Conservation (phyloP, 2,888 invertebrate species). For the Antheraea yamamai region DNA sequence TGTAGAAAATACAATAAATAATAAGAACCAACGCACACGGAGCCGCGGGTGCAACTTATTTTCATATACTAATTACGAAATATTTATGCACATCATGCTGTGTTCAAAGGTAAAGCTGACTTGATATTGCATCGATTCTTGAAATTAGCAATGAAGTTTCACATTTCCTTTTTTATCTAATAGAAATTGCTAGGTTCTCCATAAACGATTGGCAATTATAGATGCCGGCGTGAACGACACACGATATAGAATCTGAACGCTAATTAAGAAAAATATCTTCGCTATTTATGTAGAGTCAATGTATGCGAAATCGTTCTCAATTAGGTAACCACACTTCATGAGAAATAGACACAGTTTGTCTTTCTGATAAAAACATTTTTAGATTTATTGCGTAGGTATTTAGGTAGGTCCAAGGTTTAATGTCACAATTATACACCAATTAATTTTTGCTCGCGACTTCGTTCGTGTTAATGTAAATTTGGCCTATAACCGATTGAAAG, state of each 20-base stretch:
- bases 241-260: slow-evolving; percentile 42
- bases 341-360: background rate
- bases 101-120: background rate
- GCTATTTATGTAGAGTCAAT: slow-evolving; percentile 32
- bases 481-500: no score
- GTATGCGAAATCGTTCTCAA: slow-evolving; percentile 27
- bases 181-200: slow-evolving; percentile 45
- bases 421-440: background rate
- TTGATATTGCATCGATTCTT: slow-evolving; percentile 16
- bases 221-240: slow-evolving; percentile 46
- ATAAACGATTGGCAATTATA: slow-evolving; percentile 50
- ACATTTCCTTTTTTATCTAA: slow-evolving; percentile 22
- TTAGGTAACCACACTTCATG: background rate
- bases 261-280: slow-evolving; percentile 45
- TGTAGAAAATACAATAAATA: no score
- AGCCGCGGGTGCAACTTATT: background rate
- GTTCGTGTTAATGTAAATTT: no score
- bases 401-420: background rate
- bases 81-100: background rate
- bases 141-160: slow-evolving; percentile 19
- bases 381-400: background rate
- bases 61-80: background rate
- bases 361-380: background rate
- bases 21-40: no score
- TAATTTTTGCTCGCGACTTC: no score